Evolutionary conservation across 2,113 vertebrate genomes (phyloP).

Genomic region (Paradisaea rubra): DNA sequence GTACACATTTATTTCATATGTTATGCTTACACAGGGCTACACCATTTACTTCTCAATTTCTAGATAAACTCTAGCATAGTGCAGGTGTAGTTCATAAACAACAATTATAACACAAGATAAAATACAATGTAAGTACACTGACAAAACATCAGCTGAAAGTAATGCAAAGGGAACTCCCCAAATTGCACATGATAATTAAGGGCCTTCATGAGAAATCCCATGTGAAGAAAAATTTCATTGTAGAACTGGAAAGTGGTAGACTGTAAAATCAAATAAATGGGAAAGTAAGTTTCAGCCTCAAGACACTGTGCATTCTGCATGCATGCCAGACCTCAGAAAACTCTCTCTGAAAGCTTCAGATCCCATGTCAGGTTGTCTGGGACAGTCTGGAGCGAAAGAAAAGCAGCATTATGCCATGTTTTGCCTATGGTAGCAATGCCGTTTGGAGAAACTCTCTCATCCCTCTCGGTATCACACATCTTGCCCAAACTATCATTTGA

Average conservation of each 20-base stretch:
- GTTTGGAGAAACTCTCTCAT: neutral
- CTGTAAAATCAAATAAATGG: neutral
- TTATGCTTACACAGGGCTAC: neutral
- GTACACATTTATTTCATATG: neutral
- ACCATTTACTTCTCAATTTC: neutral
- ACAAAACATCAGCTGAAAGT: neutral
- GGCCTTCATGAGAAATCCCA: neutral
- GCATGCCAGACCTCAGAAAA: neutral
- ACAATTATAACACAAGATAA: neutral
- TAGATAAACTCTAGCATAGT: neutral
- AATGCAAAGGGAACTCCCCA: neutral
- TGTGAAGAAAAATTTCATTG: neutral
- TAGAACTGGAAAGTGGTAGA: neutral
- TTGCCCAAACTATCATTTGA: neutral
- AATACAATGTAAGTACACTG: neutral
- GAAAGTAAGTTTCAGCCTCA: neutral
- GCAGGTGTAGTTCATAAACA: neutral
- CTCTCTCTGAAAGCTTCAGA: neutral
- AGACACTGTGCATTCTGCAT: neutral
- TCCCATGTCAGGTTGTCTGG: neutral
- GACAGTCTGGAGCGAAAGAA: neutral
- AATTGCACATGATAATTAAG: neutral
- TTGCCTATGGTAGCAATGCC: rapidly evolving
- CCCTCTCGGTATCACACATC: neutral
- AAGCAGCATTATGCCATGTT: neutral